Evolutionary conservation across 2,797 vertebrate genomes (phyloP).

Genomic region (Chromis chromis): DNA sequence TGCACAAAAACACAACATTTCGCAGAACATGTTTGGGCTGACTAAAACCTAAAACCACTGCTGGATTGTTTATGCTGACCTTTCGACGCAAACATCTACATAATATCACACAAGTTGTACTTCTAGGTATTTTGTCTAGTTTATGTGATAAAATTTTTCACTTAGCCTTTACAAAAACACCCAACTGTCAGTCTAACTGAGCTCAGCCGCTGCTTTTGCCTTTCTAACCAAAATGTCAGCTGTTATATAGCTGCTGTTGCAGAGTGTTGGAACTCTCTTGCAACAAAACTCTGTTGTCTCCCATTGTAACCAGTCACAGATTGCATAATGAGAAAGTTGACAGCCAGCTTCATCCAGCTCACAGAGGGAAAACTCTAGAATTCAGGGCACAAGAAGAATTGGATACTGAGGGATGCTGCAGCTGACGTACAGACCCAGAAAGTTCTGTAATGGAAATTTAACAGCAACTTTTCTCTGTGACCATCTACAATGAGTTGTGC

Average conservation of each 20-base stretch:
- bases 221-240: slow-evolving; percentile 46
- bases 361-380: slow-evolving; percentile 22
- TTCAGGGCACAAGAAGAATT: not conserved
- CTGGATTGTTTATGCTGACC: not conserved
- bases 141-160: slow-evolving; percentile 4
- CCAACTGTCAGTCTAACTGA: slow-evolving; percentile 7
- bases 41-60: not conserved
- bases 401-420: not conserved
- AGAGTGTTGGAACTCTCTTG: slow-evolving; percentile 27
- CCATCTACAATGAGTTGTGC: not conserved
- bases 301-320: slow-evolving; percentile 34
- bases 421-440: not conserved
- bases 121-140: not conserved
- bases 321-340: slow-evolving; percentile 48
- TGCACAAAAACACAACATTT: not conserved
- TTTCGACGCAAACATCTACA: not conserved
- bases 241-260: slow-evolving; percentile 25
- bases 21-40: not conserved
- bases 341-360: slow-evolving; percentile 37
- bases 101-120: not conserved
- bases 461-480: not conserved
- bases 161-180: slow-evolving; percentile 41
- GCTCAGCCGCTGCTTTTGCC: slow-evolving; percentile 40
- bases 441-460: not conserved
- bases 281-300: slow-evolving; percentile 37